Conservation (phyloP, 2,888 invertebrate species). For the Melanostoma scalare region DNA sequence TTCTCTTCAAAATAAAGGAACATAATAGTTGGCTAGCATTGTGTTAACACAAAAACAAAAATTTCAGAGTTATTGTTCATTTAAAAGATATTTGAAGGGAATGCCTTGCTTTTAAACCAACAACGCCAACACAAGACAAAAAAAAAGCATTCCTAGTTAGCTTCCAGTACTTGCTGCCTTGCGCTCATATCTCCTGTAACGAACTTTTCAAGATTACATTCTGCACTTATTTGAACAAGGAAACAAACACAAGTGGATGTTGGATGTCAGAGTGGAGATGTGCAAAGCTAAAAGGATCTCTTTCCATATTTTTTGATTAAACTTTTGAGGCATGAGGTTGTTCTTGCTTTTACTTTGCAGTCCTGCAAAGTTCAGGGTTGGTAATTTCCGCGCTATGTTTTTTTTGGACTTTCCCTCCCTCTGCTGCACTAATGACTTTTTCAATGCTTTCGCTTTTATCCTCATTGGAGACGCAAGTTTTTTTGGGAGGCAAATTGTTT, state of each 20-base stretch:
- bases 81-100: conserved; percentile 57
- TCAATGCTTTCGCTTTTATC: conserved; percentile 42
- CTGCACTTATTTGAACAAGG: conserved; percentile 42
- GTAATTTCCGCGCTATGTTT: conserved; percentile 9
- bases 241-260: conserved; percentile 48
- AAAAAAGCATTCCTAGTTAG: conserved; percentile 31
- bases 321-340: conserved; percentile 16
- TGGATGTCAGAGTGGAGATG: neutral
- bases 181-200: conserved; percentile 58
- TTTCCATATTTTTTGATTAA: conserved; percentile 39
- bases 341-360: neutral
- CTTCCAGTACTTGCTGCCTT: conserved; percentile 38
- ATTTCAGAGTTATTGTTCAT: conserved; percentile 53
- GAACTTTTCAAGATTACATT: conserved; percentile 65
- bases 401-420: conserved; percentile 17
- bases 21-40: conserved; percentile 2
- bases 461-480: conserved; percentile 21
- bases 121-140: neutral
- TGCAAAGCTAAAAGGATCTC: conserved; percentile 23
- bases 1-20: neutral
- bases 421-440: conserved; percentile 59
- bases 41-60: neutral
- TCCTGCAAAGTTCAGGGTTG: conserved; percentile 29
- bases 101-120: conserved; percentile 16
- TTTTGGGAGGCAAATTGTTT: neutral